Evolutionary conservation across 1,140 invertebrate species (phyloP).

Genomic region (Hypsibius dujardini): DNA sequence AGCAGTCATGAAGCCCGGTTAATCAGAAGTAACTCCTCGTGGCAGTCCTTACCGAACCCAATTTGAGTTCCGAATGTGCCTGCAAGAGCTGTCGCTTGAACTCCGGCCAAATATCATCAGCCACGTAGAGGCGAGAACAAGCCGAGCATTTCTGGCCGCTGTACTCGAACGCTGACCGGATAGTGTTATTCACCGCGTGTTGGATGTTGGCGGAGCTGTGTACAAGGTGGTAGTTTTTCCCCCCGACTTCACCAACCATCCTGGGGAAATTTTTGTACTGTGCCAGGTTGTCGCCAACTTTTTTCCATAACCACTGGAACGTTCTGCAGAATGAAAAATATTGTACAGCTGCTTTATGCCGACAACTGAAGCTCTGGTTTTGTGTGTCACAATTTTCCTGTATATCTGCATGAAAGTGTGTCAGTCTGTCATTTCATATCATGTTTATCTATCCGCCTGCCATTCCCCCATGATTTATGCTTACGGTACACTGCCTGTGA

Average conservation of each 20-base stretch:
- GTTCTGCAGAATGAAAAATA: slow-evolving; percentile 43
- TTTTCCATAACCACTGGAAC: slow-evolving; percentile 77
- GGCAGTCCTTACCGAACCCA: slow-evolving; percentile 28
- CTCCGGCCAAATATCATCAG: slow-evolving; percentile 67
- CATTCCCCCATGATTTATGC: slow-evolving; percentile 24
- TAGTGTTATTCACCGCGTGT: slow-evolving; percentile 62
- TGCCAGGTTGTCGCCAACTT: slow-evolving; percentile 71
- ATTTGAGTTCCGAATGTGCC: slow-evolving; percentile 31
- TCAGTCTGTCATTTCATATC: too few species aligned
- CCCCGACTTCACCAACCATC: slow-evolving; percentile 86
- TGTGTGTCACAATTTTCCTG: too few species aligned
- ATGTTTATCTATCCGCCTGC: too few species aligned
- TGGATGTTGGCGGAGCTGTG: slow-evolving; percentile 72
- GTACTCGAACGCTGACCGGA: slow-evolving; percentile 76
- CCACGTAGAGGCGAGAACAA: slow-evolving; percentile 85
- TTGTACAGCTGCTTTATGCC: background rate
- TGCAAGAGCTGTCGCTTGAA: slow-evolving; percentile 36
- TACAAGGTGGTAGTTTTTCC: slow-evolving; percentile 96
- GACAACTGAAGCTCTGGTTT: background rate
- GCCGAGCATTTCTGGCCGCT: slow-evolving; percentile 98
- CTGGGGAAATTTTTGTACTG: slow-evolving; percentile 77
- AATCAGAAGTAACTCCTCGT: too few species aligned
- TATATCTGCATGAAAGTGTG: too few species aligned
- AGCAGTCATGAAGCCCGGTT: too few species aligned
- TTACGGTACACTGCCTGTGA: slow-evolving; percentile 84